Conservation (phyloP, 2,113 vertebrate species). For the Lepidothrix coronata region DNA sequence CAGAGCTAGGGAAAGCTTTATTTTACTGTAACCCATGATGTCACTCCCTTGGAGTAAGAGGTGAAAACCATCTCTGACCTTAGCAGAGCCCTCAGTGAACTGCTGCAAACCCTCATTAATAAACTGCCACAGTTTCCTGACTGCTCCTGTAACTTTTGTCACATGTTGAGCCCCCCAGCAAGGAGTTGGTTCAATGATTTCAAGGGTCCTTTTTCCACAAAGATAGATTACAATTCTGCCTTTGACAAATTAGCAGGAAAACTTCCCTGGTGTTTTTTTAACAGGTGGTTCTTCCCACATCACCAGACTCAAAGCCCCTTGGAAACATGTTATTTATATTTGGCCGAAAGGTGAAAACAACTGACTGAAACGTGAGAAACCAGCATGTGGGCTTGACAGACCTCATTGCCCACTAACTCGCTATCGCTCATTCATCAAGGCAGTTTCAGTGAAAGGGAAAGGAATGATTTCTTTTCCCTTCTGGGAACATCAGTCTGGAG, state of each 20-base stretch:
- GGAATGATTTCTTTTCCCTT: neutral
- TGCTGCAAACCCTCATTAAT: neutral
- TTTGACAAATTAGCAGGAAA: slow-evolving; percentile 32
- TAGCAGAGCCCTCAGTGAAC: neutral
- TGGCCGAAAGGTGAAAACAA: neutral
- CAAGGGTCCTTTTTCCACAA: neutral
- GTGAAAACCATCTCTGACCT: accelerated
- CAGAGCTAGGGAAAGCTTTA: neutral
- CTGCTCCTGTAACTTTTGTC: neutral
- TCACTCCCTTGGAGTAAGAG: neutral
- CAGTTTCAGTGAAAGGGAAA: neutral
- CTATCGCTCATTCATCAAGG: neutral
- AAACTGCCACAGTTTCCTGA: neutral
- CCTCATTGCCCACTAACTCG: neutral
- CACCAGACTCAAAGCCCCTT: neutral
- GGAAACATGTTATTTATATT: neutral
- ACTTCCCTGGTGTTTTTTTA: neutral
- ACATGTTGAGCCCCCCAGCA: neutral
- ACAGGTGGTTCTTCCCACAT: slow-evolving; percentile 41
- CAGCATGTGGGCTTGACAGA: neutral
- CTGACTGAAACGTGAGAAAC: neutral
- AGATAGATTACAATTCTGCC: neutral
- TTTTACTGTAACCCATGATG: neutral
- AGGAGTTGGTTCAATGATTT: neutral
- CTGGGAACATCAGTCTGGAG: neutral